Evolutionary conservation across 2,797 vertebrate genomes (phyloP).

Genomic region (Neoniphon sammara): DNA sequence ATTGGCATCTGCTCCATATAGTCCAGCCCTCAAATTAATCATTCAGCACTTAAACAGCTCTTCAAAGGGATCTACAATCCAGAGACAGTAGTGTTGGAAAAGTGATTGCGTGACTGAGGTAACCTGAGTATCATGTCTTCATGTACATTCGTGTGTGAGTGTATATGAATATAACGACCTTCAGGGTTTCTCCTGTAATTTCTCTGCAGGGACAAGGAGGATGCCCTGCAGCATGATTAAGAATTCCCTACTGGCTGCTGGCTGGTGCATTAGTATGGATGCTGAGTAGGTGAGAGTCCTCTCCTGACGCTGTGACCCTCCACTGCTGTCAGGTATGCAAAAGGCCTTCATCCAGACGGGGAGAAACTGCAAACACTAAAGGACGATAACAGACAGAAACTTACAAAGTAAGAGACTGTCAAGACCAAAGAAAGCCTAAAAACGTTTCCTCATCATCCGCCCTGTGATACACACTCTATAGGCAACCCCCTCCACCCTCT

Average conservation of each 20-base stretch:
- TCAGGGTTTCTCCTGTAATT: constrained; percentile 34
- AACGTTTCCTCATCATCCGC: constrained; percentile 47
- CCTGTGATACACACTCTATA: constrained; percentile 32
- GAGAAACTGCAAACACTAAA: constrained; percentile 29
- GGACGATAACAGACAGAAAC: constrained; percentile 33
- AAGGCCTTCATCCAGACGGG: constrained; percentile 41
- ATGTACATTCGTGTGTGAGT: not conserved
- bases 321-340: constrained; percentile 52
- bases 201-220: constrained; percentile 27
- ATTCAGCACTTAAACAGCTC: constrained; percentile 8
- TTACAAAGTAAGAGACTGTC: constrained; percentile 19
- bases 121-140: constrained; percentile 7
- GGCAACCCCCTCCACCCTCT: not conserved
- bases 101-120: constrained; percentile 14
- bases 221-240: constrained; percentile 55
- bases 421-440: constrained; percentile 33
- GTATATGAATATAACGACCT: constrained; percentile 24
- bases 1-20: constrained; percentile 14
- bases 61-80: constrained; percentile 27
- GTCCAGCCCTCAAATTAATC: constrained; percentile 13
- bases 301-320: constrained; percentile 52
- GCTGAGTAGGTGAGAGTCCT: constrained; percentile 49
- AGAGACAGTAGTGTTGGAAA: constrained; percentile 6
- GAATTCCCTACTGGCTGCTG: constrained; percentile 41
- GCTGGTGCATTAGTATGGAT: constrained; percentile 64